Evolutionary conservation across 2,888 invertebrate species (phyloP).

Genomic region (Rhagophthalmus giganteus): DNA sequence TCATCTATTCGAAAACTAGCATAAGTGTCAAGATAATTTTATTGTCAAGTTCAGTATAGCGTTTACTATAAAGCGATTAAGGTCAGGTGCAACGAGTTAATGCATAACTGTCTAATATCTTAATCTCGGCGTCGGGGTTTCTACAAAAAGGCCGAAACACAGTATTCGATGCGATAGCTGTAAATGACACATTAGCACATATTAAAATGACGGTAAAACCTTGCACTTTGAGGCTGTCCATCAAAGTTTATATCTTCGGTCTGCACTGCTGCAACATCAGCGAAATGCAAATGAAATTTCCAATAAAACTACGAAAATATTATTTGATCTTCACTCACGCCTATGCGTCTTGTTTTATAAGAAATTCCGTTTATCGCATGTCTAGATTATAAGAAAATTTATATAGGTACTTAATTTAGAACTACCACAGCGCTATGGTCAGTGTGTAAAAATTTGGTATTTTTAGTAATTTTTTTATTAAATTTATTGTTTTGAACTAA

Average conservation of each 20-base stretch:
- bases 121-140: conserved; percentile 32
- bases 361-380: no score
- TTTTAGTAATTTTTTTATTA: no score
- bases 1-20: no score
- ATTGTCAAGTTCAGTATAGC: conserved; percentile 14
- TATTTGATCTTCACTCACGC: conserved; percentile 12
- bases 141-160: conserved; percentile 20
- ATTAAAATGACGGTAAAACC: conserved; percentile 36
- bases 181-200: conserved; percentile 39
- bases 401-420: no score
- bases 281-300: conserved; percentile 13
- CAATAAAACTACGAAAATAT: conserved; percentile 24
- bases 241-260: conserved; percentile 15
- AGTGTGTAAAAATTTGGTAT: no score
- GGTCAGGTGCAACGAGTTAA: conserved; percentile 34
- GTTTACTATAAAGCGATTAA: conserved; percentile 34
- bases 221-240: conserved; percentile 25
- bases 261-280: conserved; percentile 17
- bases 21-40: conserved; percentile 21
- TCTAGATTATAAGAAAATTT: no score
- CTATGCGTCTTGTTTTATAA: no score
- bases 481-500: no score
- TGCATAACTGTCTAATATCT: conserved; percentile 38
- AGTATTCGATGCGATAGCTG: conserved; percentile 33
- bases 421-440: no score